Evolutionary conservation across 2,113 vertebrate genomes (phyloP), one percentile per base, ranked within the genome.

Genomic region (Corydoras maculifer): DNA sequence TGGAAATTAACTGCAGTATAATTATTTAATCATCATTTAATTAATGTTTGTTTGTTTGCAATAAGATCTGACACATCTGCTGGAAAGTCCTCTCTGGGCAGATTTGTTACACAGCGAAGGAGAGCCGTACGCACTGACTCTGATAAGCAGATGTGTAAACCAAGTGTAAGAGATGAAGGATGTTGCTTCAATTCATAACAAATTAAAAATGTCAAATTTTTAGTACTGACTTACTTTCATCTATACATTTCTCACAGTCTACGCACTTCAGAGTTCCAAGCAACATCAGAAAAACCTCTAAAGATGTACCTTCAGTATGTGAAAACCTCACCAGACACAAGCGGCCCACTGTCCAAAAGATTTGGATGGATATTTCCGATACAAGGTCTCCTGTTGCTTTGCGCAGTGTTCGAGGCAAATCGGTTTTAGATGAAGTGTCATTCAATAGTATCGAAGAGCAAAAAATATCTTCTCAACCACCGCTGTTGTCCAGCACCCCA

Each of bases 401-500:
- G 15, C 3, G 13, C 54, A 14, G 14, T 13, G 4, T 55, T 4
- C 4, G 12, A 13, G 54, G 54, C 54, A 14, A 15, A 3, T 57
- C 54, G 9, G 18, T 43, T 32, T 51, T 75, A 60, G 64, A 50
- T 12, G 70, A 74, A 53, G 50, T 60, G 13, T 75, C 73, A 8
- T 32, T 78, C 5, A 78, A 76, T 15, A 65, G 73, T 11, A 57
- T 55, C 2, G 58, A 51, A 53, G 72, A 77, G 54, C 59, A 59
- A 30, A 13, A 43, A 3, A 8, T 68, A 18, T 29, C 43, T 7
- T 69, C 50, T 30, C 78, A 80, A 58, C 60, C 15, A 43, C 80
- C 78, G 0, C 59, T 78, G 3, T 62, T 82, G 11, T 72, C 70
- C 55, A 82, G 80, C 43, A 82, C 80, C 2, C 78, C 80, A 2